phyloP scores from a whole-genome alignment of 2,888 invertebrate species.

The Orthonevra nobilis region DNA sequence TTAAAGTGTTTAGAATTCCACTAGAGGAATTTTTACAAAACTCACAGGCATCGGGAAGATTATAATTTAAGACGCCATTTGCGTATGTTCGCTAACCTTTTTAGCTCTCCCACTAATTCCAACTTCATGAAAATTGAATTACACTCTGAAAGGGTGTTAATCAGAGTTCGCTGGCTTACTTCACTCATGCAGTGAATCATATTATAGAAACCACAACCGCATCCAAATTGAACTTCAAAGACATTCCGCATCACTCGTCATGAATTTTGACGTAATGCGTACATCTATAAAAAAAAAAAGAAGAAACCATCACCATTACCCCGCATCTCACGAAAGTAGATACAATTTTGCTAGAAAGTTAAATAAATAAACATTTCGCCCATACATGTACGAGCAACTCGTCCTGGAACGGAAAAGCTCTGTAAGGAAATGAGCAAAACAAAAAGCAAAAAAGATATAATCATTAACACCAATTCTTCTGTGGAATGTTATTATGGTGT shows the following conservation, averaged over 20 bases:
- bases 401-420: no score
- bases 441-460: not conserved
- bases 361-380: slow-evolving; percentile 4
- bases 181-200: not conserved
- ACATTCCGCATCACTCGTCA: not conserved
- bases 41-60: no score
- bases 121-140: no score
- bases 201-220: not conserved
- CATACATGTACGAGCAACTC: slow-evolving; percentile 1
- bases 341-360: slow-evolving; percentile 1
- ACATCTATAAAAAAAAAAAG: slow-evolving; percentile 4
- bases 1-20: no score
- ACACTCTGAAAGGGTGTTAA: not conserved
- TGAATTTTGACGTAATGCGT: slow-evolving; percentile 3
- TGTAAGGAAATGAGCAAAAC: no score
- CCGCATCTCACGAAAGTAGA: no score
- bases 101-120: no score
- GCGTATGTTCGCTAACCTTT: no score
- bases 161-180: no score
- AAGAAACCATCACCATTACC: no score
- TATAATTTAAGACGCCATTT: no score
- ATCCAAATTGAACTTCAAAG: not conserved
- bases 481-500: slow-evolving; percentile 3
- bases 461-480: slow-evolving; percentile 29
- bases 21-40: no score